Percentiles rank a stretch among this genome's conserved stretches.
phyloP scores from a whole-genome alignment of 2,888 invertebrate species.

The Agriopis leucophaearia region DNA sequence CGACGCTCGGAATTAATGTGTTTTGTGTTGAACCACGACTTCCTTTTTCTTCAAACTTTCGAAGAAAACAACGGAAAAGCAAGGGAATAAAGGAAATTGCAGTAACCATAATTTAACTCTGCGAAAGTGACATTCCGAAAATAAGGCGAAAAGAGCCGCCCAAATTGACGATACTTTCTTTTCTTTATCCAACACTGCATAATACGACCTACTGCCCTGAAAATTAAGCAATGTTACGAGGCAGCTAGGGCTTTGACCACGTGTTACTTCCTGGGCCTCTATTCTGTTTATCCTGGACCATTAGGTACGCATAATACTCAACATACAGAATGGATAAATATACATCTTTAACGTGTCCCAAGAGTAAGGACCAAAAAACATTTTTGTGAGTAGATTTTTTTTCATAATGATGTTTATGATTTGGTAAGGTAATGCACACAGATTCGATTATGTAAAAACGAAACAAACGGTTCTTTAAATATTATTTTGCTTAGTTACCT shows the following conservation, averaged over 20 bases:
- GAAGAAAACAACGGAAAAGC: conserved; percentile 28
- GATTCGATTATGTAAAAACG: too few species aligned
- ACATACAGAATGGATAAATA: too few species aligned
- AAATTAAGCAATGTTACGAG: neutral
- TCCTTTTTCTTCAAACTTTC: conserved; percentile 41
- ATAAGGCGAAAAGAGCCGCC: conserved; percentile 18
- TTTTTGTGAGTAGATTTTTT: too few species aligned
- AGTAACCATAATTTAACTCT: conserved; percentile 25
- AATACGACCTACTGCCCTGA: neutral
- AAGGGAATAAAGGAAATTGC: conserved; percentile 46
- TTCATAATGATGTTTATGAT: too few species aligned
- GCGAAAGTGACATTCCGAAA: conserved; percentile 20
- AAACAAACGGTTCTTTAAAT: too few species aligned
- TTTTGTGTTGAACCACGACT: conserved; percentile 51
- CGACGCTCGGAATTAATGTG: conserved; percentile 60
- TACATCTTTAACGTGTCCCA: too few species aligned
- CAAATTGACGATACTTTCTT: neutral
- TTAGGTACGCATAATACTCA: too few species aligned
- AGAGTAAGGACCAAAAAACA: too few species aligned
- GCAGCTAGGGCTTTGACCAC: neutral
- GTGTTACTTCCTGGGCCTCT: too few species aligned
- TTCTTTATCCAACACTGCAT: conserved; percentile 8
- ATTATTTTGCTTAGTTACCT: too few species aligned
- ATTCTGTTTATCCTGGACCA: too few species aligned
- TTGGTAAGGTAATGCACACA: too few species aligned